Evolutionary conservation across 2,113 vertebrate species (phyloP), one percentile per base, ranked within the genome.

Genomic region (Osmerus mordax): DNA sequence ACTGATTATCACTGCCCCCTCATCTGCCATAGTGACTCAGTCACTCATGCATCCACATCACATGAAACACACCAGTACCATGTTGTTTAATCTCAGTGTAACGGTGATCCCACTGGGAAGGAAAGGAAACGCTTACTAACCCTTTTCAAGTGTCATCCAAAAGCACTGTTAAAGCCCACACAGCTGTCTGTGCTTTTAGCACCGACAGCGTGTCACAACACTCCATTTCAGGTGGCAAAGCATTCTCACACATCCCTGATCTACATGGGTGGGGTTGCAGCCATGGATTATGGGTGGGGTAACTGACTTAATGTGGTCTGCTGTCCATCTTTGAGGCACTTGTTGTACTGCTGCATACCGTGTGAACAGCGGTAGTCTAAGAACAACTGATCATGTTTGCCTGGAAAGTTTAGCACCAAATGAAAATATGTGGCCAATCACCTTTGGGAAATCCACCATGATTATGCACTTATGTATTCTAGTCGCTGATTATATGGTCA

Each of bases 151-250:
- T 78, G 62, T 36, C 36, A 75, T 69, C 80, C 41, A 54, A 72
- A 68, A 67, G 62, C 69, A 29, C 79, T 25, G 79, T 14, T 67
- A 64, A 70, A 79, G 72, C 79, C 78, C 58, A 73, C 59, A 15
- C 65, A 67, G 19, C 73, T 73, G 78, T 76, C 72, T 28, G 1
- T 29, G 86, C 87, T 91, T 91, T 91, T 90, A 91, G 88, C 88
- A 89, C 88, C 78, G 66, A 16, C 59, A 25, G 80, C 61, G 86
- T 88, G 89, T 84, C 81, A 90, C 83, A 89, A 81, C 29, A 41
- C 79, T 67, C 80, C 77, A 87, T 84, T 75, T 81, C 71, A 88
- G 86, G 88, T 89, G 89, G 61, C 68, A 88, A 87, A 81, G 77
- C 73, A 83, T 83, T 83, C 83, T 86, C 87, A 83, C 84, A 85